phyloP scores from a whole-genome alignment of 2,888 invertebrate species.

The Idaea straminata region DNA sequence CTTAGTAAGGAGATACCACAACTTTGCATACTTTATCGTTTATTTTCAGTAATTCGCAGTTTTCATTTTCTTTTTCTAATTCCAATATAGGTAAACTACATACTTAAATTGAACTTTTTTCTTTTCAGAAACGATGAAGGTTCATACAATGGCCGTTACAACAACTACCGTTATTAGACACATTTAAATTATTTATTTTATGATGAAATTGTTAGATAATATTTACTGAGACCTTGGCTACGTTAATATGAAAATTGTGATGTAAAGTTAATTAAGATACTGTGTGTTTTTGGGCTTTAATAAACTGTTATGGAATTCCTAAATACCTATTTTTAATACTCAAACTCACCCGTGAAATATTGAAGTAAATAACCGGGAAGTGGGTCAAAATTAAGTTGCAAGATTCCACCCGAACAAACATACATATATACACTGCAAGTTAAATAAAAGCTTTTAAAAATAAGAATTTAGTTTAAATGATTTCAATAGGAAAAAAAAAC shows the following conservation, averaged over 20 bases:
- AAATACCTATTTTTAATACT: neutral
- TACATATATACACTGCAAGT: too few species aligned
- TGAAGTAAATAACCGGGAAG: too few species aligned
- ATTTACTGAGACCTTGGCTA: neutral
- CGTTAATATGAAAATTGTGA: neutral
- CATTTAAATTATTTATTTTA: neutral
- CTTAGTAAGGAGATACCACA: too few species aligned
- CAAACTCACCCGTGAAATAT: neutral
- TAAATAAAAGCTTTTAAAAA: too few species aligned
- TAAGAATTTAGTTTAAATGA: too few species aligned
- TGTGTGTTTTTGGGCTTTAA: neutral
- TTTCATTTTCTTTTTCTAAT: neutral
- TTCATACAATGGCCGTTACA: constrained; percentile 46
- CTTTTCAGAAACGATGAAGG: constrained; percentile 46
- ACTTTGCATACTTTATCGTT: too few species aligned
- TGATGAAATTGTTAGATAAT: neutral
- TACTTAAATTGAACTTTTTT: constrained; percentile 5
- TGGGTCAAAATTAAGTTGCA: too few species aligned
- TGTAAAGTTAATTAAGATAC: neutral
- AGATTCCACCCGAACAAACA: too few species aligned
- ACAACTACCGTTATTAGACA: constrained; percentile 46
- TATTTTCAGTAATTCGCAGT: neutral
- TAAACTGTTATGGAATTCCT: neutral
- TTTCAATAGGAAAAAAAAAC: too few species aligned
- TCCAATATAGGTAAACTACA: neutral